Evolutionary conservation across 2,888 invertebrate species (phyloP), one percentile per base, ranked within the genome.

Genomic region (Apotomis turbidana): DNA sequence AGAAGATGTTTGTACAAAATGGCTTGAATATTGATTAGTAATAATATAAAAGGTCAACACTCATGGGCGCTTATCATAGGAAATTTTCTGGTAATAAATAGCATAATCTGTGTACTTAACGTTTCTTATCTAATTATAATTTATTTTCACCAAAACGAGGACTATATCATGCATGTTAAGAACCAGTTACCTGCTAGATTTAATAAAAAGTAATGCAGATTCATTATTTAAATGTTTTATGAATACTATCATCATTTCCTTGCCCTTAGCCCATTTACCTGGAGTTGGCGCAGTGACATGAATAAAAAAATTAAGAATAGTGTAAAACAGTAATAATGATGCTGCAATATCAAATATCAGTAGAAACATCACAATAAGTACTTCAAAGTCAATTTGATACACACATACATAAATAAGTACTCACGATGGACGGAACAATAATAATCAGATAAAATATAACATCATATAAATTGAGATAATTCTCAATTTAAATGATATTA

Each of bases 51-150:
- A 62, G 67, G 61, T 71, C 61, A 68, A 57, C 46, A 55, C 13
- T 15, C 27, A 60, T 57, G 15, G 46, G 41, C 5, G 5, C 57
- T 67, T 71, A 68, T 71, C 67, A 62, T 68, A 62, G 61, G 36
- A 57, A 61, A 62, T 52, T 70, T 67, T 58, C 67, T 68, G 61
- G 57, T 67, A 55, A 49, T 49, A 49, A 67, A 51, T 15, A 49
- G 12, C 41, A 66, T 49, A 55, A 61, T 36, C 4, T 49, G 55
- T 68, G 71, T 71, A 71, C 71, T 71, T 71, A 71, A 70, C 57
- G 41, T 68, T 67, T 67, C 51, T 67, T 57, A 71, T 55, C 58
- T 46, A 44, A 41, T 55, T 27, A 27, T 49, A 57, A 54, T 66
- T 71, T 54, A 55, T 68, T 66, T 51, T 58, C 3, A 57, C 62